A percentile compares a stretch with the other conserved stretches of the same genome.
Evolutionary conservation across 2,888 invertebrate genomes (phyloP).

Genomic region (Stenolophus ochropezus): DNA sequence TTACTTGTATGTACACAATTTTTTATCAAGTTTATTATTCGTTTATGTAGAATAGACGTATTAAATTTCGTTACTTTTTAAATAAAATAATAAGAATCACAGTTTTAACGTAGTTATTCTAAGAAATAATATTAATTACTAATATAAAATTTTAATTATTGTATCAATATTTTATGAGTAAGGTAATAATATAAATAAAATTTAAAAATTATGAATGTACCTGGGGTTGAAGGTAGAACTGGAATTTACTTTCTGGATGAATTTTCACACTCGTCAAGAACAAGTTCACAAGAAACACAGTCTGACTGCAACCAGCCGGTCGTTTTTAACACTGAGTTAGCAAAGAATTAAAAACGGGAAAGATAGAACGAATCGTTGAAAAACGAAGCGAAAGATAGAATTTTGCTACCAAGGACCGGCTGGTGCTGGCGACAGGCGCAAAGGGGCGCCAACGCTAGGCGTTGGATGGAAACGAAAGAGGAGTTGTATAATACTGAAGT

Average conservation of each 20-base stretch:
- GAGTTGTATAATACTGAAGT: conserved; percentile 53
- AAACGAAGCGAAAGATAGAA: not conserved
- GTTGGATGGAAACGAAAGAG: conserved; percentile 37
- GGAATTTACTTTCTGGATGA: conserved; percentile 30
- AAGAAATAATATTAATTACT: not conserved
- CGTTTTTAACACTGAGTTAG: conserved; percentile 10
- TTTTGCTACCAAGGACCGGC: conserved; percentile 61
- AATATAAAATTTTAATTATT: no score
- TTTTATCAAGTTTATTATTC: not conserved
- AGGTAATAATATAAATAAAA: not conserved
- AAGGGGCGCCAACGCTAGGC: conserved; percentile 62
- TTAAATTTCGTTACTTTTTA: not conserved
- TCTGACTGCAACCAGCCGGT: conserved; percentile 56
- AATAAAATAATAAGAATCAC: not conserved
- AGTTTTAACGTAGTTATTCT: not conserved
- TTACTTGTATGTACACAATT: not conserved
- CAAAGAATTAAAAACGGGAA: conserved; percentile 4
- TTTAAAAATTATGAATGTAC: conserved; percentile 19
- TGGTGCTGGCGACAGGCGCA: conserved; percentile 63
- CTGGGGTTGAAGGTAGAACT: conserved; percentile 20
- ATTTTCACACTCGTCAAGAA: conserved; percentile 18
- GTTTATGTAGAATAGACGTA: not conserved
- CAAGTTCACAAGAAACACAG: conserved; percentile 9
- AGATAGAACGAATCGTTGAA: conserved; percentile 1
- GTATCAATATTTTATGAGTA: not conserved